Evolutionary conservation across 1,140 invertebrate species (phyloP).

Genomic region (Scaptomyza pallida): DNA sequence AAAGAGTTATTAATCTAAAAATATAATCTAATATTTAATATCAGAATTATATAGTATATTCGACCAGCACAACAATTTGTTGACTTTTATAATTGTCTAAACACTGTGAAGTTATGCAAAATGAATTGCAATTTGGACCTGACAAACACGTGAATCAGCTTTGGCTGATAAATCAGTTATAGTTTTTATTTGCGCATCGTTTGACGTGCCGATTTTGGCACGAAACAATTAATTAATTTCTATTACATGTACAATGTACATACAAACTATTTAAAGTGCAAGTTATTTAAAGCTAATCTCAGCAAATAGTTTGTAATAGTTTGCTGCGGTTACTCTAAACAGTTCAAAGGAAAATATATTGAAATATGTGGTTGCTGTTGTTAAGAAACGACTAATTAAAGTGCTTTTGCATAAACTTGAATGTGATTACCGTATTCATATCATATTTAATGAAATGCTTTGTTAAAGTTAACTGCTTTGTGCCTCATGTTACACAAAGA

Average conservation of each 20-base stretch:
- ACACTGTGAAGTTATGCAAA: background rate
- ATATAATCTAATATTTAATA: slow-evolving; percentile 5
- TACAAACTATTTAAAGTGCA: too few species aligned
- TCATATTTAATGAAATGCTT: too few species aligned
- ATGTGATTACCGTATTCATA: too few species aligned
- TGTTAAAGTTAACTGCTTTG: too few species aligned
- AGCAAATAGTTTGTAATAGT: too few species aligned
- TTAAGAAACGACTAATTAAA: too few species aligned
- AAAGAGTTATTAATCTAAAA: slow-evolving; percentile 5
- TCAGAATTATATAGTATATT: background rate
- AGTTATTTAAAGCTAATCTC: too few species aligned
- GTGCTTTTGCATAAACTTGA: too few species aligned
- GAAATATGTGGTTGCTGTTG: too few species aligned
- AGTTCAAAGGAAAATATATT: too few species aligned
- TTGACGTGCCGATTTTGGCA: background rate
- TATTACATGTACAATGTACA: background rate
- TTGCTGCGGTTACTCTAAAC: too few species aligned
- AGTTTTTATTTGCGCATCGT: background rate
- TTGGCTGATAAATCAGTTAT: background rate
- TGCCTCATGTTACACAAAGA: background rate
- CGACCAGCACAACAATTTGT: background rate
- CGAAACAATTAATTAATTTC: background rate
- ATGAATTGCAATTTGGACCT: background rate
- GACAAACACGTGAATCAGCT: slow-evolving; percentile 5
- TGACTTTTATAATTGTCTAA: slow-evolving; percentile 7